A percentile compares a stretch with the other conserved stretches of the same genome.
These are phyloP conservation scores for Drosophila arawakana DNA, from an alignment of 1,140 invertebrate species.

Conservation along the genomic window DNA sequence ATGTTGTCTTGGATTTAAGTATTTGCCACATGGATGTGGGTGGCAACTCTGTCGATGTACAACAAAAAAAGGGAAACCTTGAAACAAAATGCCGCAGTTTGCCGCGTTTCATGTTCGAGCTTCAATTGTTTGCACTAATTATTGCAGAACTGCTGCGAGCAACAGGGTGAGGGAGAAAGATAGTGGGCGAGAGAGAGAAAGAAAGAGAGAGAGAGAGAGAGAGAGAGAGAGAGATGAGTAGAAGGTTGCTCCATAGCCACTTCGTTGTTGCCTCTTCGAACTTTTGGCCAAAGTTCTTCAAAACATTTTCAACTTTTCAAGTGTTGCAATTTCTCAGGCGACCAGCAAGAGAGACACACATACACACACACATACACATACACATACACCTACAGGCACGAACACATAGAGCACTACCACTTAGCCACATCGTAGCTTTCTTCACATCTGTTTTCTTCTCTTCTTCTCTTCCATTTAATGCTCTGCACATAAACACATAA, in stretches of 20 bases:
- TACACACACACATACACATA: not conserved
- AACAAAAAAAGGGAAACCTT: conserved; percentile 41
- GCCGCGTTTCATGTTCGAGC: conserved; percentile 55
- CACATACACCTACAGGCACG: not conserved
- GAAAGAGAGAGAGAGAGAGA: not conserved
- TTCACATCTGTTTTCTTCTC: not conserved
- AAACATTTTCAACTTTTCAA: conserved; percentile 81
- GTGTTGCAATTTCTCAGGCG: conserved; percentile 72
- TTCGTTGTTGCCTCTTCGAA: conserved; percentile 51
- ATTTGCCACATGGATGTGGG: not conserved
- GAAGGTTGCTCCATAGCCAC: conserved; percentile 43
- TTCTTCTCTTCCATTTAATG: not conserved
- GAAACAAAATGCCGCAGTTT: conserved; percentile 67
- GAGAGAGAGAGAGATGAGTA: not conserved
- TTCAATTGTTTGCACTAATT: conserved; percentile 80
- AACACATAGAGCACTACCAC: not conserved
- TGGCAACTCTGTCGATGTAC: conserved; percentile 4
- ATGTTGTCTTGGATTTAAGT: not conserved
- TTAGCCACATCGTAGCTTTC: not conserved
- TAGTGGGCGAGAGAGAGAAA: too few relatives aligned
- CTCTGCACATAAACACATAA: conserved; percentile 70
- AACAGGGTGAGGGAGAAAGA: not conserved
- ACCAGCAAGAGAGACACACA: not conserved
- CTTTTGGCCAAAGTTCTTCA: conserved; percentile 66
- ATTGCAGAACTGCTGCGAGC: conserved; percentile 42